A percentile compares a stretch with the other conserved stretches of the same genome.
Conservation (phyloP, 2,797 vertebrate genomes). For the Catostomus latipinnis region DNA sequence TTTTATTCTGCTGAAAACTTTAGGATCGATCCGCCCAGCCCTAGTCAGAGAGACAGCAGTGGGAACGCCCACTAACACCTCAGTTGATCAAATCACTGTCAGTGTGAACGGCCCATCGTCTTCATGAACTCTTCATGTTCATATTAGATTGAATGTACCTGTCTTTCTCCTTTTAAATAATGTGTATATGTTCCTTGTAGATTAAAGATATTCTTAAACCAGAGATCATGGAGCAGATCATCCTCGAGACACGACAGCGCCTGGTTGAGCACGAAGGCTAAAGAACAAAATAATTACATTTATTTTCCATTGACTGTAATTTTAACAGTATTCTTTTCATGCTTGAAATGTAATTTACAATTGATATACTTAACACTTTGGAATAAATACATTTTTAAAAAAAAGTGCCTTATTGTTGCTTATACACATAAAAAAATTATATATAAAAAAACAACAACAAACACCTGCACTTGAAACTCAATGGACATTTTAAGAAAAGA, state of each 20-base stretch:
- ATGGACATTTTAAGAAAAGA: too few species aligned
- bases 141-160: background rate
- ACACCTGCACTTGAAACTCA: too few species aligned
- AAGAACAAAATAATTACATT: constrained; percentile 13
- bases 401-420: background rate
- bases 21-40: too few species aligned
- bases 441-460: too few species aligned
- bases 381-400: background rate
- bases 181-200: constrained; percentile 68
- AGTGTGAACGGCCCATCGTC: background rate
- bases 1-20: too few species aligned
- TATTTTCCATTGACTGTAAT: background rate
- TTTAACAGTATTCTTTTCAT: background rate
- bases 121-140: background rate
- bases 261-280: constrained; percentile 90
- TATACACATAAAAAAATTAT: background rate
- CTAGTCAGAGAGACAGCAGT: too few species aligned
- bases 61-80: too few species aligned
- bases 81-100: too few species aligned
- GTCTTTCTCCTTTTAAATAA: constrained; percentile 9
- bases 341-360: background rate
- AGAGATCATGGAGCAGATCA: constrained; percentile 92
- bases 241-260: constrained; percentile 91
- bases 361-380: background rate
- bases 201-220: constrained; percentile 96